A percentile compares a stretch with the other conserved stretches of the same genome.
These are phyloP conservation scores for Siniperca knerii DNA, from an alignment of 2,113 vertebrate species.

Conservation along the genomic window DNA sequence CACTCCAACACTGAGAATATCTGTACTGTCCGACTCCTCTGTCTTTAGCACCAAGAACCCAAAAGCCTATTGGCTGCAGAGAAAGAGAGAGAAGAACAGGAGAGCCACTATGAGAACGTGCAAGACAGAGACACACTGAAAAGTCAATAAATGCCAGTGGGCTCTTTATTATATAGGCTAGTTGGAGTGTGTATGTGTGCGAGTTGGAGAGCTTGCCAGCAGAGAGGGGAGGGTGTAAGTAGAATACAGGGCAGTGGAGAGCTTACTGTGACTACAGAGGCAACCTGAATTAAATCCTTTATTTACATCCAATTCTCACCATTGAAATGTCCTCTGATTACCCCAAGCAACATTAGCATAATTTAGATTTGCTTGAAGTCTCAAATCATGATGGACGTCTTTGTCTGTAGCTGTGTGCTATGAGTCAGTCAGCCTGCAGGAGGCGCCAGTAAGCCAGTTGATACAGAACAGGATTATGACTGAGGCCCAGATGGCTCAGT, in stretches of 20 bases:
- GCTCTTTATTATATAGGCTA: slow-evolving; percentile 34
- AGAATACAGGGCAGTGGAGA: slow-evolving; percentile 8
- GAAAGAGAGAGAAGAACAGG: slow-evolving; percentile 15
- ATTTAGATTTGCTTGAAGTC: background rate
- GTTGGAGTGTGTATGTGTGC: slow-evolving; percentile 6
- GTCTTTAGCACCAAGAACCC: slow-evolving; percentile 55
- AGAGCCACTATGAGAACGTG: slow-evolving; percentile 22
- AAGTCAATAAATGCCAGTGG: slow-evolving; percentile 21
- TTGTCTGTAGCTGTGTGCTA: slow-evolving; percentile 36
- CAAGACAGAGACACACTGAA: slow-evolving; percentile 20
- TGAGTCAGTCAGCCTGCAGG: slow-evolving; percentile 49
- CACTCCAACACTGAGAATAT: slow-evolving; percentile 78
- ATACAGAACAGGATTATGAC: slow-evolving; percentile 53
- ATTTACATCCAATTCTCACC: background rate
- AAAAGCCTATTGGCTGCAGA: slow-evolving; percentile 57
- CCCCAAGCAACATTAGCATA: background rate
- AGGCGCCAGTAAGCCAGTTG: slow-evolving; percentile 31
- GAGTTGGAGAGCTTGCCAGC: slow-evolving; percentile 6
- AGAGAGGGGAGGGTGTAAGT: background rate
- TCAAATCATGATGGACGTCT: slow-evolving; percentile 7
- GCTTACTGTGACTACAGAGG: background rate
- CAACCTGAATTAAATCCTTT: background rate
- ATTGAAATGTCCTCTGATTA: background rate
- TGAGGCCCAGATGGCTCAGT: slow-evolving; percentile 78
- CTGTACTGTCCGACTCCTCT: slow-evolving; percentile 36